Evolutionary conservation across 1,140 invertebrate species (phyloP).

Genomic region (Mizuhopecten yessoensis): DNA sequence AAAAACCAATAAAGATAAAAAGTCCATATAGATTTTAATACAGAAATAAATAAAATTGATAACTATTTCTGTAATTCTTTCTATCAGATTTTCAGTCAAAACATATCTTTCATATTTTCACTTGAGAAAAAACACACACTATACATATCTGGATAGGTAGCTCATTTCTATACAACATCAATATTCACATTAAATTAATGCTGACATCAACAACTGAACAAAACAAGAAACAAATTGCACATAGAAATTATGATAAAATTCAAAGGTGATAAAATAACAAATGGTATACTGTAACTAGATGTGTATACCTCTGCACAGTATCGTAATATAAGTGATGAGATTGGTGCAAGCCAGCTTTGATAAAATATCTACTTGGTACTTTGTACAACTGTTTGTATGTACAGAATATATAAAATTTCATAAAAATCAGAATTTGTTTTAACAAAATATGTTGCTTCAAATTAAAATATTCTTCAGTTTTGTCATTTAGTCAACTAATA

Average conservation of each 20-base stretch:
- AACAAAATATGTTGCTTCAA: neutral
- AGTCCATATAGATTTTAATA: neutral
- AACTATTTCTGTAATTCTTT: neutral
- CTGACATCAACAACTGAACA: neutral
- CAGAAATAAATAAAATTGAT: neutral
- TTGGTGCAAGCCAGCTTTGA: constrained; percentile 21
- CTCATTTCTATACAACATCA: neutral
- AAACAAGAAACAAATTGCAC: constrained; percentile 36
- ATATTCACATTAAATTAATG: constrained; percentile 7
- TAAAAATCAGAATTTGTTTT: neutral
- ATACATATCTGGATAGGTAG: neutral
- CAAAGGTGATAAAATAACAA: constrained; percentile 3
- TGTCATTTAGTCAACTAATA: too few relatives aligned
- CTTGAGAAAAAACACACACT: neutral
- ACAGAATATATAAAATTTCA: constrained; percentile 16
- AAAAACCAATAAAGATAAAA: neutral
- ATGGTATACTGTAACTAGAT: neutral
- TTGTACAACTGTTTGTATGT: neutral
- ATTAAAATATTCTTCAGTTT: too few relatives aligned
- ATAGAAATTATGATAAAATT: neutral
- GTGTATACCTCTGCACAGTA: neutral
- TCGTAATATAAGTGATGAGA: neutral
- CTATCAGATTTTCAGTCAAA: neutral
- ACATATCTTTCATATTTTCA: neutral
- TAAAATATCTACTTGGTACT: neutral